A percentile compares a stretch with the other conserved stretches of the same genome.
Evolutionary conservation across 2,113 vertebrate genomes (phyloP).

Genomic region (Peromyscus californicus): DNA sequence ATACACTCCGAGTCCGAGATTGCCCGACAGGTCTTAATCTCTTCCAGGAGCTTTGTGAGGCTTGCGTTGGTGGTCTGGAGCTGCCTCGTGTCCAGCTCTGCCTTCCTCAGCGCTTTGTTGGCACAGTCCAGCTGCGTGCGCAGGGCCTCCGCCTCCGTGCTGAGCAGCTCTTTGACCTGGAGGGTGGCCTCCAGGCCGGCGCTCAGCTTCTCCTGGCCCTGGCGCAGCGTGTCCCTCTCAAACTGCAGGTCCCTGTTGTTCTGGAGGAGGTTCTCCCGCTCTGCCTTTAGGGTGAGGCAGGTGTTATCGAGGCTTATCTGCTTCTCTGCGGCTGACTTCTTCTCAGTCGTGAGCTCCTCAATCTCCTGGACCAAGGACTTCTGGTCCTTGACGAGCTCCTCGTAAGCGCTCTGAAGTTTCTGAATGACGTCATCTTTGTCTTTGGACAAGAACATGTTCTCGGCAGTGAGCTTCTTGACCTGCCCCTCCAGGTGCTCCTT

Average conservation of each 20-base stretch:
- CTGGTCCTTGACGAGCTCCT: conserved; percentile 88
- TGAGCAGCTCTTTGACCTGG: conserved; percentile 86
- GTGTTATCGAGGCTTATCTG: conserved; percentile 87
- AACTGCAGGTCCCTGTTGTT: conserved; percentile 86
- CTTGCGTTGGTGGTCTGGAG: conserved; percentile 88
- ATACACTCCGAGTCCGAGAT: conserved; percentile 89
- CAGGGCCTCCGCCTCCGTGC: conserved; percentile 82
- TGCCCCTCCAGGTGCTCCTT: conserved; percentile 83
- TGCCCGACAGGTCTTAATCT: conserved; percentile 90
- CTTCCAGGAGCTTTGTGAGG: conserved; percentile 90
- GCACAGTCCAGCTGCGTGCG: conserved; percentile 83
- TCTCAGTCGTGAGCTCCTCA: conserved; percentile 87
- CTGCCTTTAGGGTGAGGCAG: conserved; percentile 84
- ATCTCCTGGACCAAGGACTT: conserved; percentile 87
- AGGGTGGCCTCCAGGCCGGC: conserved; percentile 81
- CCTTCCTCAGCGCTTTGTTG: conserved; percentile 85
- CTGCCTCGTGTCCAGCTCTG: conserved; percentile 85
- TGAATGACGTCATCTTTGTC: conserved; percentile 89
- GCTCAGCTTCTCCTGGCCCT: conserved; percentile 84
- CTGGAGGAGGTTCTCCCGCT: conserved; percentile 88
- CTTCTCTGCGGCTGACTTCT: conserved; percentile 86
- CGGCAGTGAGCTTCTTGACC: conserved; percentile 87
- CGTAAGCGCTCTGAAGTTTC: conserved; percentile 88
- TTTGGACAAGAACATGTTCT: conserved; percentile 88
- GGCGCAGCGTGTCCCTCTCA: conserved; percentile 86